Evolutionary conservation across 2,888 invertebrate genomes (phyloP), one percentile per base, ranked within the genome.

Genomic region (Hemistola chrysoprasaria): DNA sequence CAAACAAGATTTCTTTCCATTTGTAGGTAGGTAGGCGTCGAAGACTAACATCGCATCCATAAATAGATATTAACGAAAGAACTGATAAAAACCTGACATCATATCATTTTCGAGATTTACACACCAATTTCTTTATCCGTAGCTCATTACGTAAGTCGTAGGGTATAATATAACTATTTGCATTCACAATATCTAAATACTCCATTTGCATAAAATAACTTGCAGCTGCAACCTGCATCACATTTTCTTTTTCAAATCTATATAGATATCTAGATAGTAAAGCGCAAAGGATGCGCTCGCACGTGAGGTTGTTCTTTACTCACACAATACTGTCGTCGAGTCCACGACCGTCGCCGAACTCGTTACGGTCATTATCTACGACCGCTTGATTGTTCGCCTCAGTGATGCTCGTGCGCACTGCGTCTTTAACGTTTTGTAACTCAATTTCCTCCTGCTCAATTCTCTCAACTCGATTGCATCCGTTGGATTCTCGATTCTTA

Each of bases 331-430:
- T 68, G 70, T 68, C 68, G 16, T 2, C 16, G 16, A 16, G n/a
- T 69, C 60, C 22, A 22, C 30, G 31, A 10, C 23, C 25, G 16
- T 25, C 37, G 40, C 31, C 40, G 34, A 28, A 39, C 51, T 76
- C 74, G 80, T 78, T 74, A 83, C 77, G 80, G 71, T 71, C 73
- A 78, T 81, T 80, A 78, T 71, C 63, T 65, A 22, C 40, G 40
- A 35, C 35, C 23, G 57, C 23, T 29, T 75, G 64, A 80, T 82
- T 80, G 82, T 81, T 77, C 70, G 72, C 63, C 52, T 51, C 64
- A 58, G 60, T 65, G 56, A 71, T 72, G 74, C 73, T 62, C 67
- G 65, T 71, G 74, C 71, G 69, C 71, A 64, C 53, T 56, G 55
- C 67, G 60, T 65, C 67, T 66, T 60, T 58, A 42, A 50, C 56